Percentiles rank a stretch among this genome's conserved stretches.
Conservation (phyloP, 2,113 vertebrate genomes). For the Cygnus buccinator region DNA sequence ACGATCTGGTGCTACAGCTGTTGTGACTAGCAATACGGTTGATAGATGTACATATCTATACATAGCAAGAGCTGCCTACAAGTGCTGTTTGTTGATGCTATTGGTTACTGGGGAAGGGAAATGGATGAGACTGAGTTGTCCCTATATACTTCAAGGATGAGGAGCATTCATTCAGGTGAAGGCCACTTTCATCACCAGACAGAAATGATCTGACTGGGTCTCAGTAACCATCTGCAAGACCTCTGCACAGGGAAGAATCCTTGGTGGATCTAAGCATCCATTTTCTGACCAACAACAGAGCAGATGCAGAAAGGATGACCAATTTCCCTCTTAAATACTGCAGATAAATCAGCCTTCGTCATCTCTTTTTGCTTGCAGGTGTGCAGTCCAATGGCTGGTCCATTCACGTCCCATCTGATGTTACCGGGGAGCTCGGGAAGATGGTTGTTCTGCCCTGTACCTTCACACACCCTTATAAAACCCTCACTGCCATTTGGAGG, state of each 20-base stretch:
- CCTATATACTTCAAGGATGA: not conserved
- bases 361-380: constrained; percentile 22
- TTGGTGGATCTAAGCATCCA: not conserved
- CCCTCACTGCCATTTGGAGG: too few relatives aligned
- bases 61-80: not conserved
- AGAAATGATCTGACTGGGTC: not conserved
- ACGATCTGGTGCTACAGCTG: constrained; percentile 2
- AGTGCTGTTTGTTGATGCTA: not conserved
- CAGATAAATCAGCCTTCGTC: not conserved
- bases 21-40: not conserved
- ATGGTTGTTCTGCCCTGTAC: constrained; percentile 88
- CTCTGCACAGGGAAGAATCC: not conserved
- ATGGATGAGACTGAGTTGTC: not conserved
- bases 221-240: not conserved
- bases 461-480: constrained; percentile 86
- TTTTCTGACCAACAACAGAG: not conserved
- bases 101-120: not conserved
- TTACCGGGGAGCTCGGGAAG: constrained; percentile 84
- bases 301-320: not conserved
- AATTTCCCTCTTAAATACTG: not conserved
- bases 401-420: constrained; percentile 84
- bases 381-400: constrained; percentile 84
- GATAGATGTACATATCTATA: not conserved
- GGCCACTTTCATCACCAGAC: not conserved
- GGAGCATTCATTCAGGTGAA: rapidly evolving